Evolutionary conservation across 1,140 invertebrate genomes (phyloP).

Genomic region (Drosophila chauvacae): DNA sequence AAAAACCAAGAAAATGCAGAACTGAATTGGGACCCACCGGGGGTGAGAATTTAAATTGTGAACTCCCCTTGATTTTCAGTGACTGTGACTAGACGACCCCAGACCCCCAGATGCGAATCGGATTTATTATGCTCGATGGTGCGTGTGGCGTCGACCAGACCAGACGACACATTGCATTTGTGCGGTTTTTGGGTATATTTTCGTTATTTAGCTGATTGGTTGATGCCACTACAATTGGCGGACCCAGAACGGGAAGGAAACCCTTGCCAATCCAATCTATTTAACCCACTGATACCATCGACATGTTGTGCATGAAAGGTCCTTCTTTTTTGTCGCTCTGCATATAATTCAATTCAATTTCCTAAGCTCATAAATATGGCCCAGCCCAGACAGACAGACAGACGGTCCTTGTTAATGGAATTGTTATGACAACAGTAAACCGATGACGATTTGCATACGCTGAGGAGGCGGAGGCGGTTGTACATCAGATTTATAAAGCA

Average conservation of each 20-base stretch:
- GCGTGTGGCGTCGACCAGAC: slow-evolving; percentile 55
- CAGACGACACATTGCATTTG: slow-evolving; percentile 43
- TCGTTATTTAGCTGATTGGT: slow-evolving; percentile 37
- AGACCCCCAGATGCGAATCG: slow-evolving; percentile 61
- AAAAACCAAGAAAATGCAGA: slow-evolving; percentile 50
- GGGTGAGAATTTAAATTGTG: slow-evolving; percentile 64
- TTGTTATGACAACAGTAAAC: slow-evolving; percentile 70
- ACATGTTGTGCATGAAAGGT: slow-evolving; percentile 30
- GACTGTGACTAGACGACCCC: slow-evolving; percentile 25
- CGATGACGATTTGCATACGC: slow-evolving; percentile 48
- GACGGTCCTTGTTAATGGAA: slow-evolving; percentile 66
- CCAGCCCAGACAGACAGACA: slow-evolving; percentile 46
- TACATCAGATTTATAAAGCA: slow-evolving; percentile 70
- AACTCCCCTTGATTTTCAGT: slow-evolving; percentile 27
- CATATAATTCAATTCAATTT: slow-evolving; percentile 71
- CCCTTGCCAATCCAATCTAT: slow-evolving; percentile 43
- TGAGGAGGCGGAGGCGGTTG: slow-evolving; percentile 23
- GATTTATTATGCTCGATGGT: slow-evolving; percentile 73
- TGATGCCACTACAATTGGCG: slow-evolving; percentile 28
- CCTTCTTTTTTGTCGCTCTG: slow-evolving; percentile 41
- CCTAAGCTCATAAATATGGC: slow-evolving; percentile 63
- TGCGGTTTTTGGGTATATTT: slow-evolving; percentile 56
- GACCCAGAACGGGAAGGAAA: slow-evolving; percentile 17
- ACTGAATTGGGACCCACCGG: slow-evolving; percentile 26
- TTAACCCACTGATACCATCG: slow-evolving; percentile 28